Percentiles rank a stretch among this genome's conserved stretches.
Evolutionary conservation across 1,140 invertebrate genomes (phyloP).

Genomic region (Nebria ingens): DNA sequence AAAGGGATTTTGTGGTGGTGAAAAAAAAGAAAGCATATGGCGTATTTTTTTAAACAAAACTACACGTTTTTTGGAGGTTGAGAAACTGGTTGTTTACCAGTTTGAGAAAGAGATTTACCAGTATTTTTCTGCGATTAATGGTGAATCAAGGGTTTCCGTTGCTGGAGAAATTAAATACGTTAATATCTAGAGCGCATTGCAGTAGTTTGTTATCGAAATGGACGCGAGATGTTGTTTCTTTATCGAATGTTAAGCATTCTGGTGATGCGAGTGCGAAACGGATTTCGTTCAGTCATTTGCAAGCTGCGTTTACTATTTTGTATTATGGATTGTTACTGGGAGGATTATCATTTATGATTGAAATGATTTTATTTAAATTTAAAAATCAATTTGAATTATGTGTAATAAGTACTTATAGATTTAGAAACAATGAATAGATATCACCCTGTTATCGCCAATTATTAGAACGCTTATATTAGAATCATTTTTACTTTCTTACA

Average conservation of each 20-base stretch:
- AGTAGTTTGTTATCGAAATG: background rate
- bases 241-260: background rate
- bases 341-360: no score
- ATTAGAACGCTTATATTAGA: no score
- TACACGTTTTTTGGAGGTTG: background rate
- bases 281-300: background rate
- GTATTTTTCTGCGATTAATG: background rate
- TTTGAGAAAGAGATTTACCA: background rate
- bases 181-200: background rate
- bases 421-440: no score
- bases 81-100: background rate
- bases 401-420: no score
- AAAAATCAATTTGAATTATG: no score
- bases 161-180: background rate
- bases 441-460: no score
- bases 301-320: background rate
- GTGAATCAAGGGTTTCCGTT: slow-evolving; percentile 3
- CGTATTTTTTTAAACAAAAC: background rate
- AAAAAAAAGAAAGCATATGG: background rate
- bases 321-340: no score
- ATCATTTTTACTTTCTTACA: no score
- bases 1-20: background rate
- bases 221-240: background rate
- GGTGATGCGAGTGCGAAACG: background rate
- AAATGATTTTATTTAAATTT: no score